Base-by-base conservation (phyloP, 1,140 invertebrate genomes). In the Paramacrobiotus metropolitanus region DNA sequence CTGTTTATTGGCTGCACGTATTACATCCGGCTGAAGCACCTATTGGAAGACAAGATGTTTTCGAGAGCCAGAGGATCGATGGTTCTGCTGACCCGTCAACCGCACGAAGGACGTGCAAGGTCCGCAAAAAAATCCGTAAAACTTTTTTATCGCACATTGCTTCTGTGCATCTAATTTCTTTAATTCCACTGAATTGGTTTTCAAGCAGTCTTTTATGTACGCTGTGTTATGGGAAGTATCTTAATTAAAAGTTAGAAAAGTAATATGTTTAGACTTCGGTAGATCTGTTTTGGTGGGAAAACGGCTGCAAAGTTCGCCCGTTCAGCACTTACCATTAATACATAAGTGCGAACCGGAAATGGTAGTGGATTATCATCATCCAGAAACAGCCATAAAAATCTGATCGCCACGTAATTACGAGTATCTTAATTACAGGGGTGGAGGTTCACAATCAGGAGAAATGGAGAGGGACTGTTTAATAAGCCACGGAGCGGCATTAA, bases 1-100 rank as follows among this genome's bases (percentile, higher is more conserved):
- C 9, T 55, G 9, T 55, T 55, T 21, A 55, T 55, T 21, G 48
- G 48, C 24, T 21, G 9, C 9, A 55, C 48, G 48, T 55, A 55
- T 21, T 55, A 55, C 48, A 15, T 20, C 4, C 48, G 48, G 21
- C 48, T 55, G 15, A 55, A 55, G 21, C 48, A 55, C 71, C 99
- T 99, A 95, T 95, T 99, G 0, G 80, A 95, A 70, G 95, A 99
- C 73, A 99, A 99, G 76, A 97, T 99, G 82, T 95, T 98, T 73
- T 94, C 91, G 1, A 78, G 94, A 61, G 86, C 91, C 0, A 78
- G 87, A 62, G 95, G 95, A 1, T 93, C 94, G 1, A 77, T 87
- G 61, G 89, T 89, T 29, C 85, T 92, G 2, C 75, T 97, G 1
- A 97, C 92, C 0, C 78, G 93, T n/a, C 93, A 98, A 72, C 93